Evolutionary conservation across 2,888 invertebrate genomes (phyloP), one percentile per base, ranked within the genome.

Genomic region (Noctua pronuba): DNA sequence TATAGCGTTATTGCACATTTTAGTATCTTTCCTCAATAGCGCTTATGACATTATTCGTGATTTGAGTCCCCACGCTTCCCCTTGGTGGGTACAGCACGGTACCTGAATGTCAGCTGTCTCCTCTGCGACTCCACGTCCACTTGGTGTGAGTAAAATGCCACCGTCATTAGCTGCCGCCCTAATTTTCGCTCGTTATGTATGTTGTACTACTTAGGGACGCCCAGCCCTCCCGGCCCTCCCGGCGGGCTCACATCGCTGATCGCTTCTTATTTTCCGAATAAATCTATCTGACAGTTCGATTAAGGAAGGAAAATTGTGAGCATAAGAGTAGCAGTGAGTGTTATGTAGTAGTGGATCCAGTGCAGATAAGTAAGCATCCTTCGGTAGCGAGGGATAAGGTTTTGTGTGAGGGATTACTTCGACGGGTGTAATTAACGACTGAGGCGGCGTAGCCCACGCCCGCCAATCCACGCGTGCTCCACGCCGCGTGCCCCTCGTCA

Each of bases 341-440:
- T 67, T n/a, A 28, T 35, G 31, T 35, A 80, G 60, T 21, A 38
- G 58, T 49, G n/a, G 71, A 69, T 60, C 16, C 41, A 52, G 60
- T 35, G 46, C 35, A 46, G 60, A 52, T 52, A 64, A 46, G 49
- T 73, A 31, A 13, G 28, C 38, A 11, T n/a, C 8, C 6, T 13
- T 7, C 35, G 69, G 35, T 18, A 64, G 49, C 49, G 24, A 62
- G 41, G 68, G 31, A 66, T 66, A 60, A 66, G 52, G 62, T 21
- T 70, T 44, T 60, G 38, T 71, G 72, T 71, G 66, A 71, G 64
- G 38, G 78, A 82, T 83, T 77, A 83, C 31, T 68, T 71, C 79
- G 58, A 75, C 76, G 60, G 58, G 38, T 68, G 79, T 83, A 73
- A 83, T 86, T 64, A 82, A 71, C 77, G 55, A 55, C 58, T 18